phyloP scores from a whole-genome alignment of 1,140 invertebrate genomes.

The Cheumatopsyche charites region DNA sequence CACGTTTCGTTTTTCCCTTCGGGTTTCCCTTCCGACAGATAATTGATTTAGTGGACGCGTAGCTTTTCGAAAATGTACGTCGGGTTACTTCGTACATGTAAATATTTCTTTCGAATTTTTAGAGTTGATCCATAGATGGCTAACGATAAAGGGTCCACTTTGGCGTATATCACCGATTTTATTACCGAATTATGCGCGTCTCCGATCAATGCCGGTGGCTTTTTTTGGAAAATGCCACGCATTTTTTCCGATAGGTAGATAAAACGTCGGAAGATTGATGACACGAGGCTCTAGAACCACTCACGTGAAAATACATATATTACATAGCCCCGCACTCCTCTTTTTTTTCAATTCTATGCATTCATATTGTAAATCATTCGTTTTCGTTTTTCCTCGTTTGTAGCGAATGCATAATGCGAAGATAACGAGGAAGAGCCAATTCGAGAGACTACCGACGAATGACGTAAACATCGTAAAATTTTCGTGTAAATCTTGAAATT shows the following conservation, averaged over 20 bases:
- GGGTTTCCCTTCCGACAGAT: no score
- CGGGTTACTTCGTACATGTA: not conserved
- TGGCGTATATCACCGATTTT: conserved; percentile 34
- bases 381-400: no score
- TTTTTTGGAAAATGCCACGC: conserved; percentile 26
- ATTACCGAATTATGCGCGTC: conserved; percentile 38
- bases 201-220: conserved; percentile 23
- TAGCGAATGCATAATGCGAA: no score
- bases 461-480: no score
- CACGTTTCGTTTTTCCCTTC: not conserved
- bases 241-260: conserved; percentile 19
- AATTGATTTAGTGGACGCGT: no score
- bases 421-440: no score
- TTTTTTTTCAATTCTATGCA: no score
- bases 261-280: conserved; percentile 30
- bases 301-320: conserved; percentile 19
- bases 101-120: conserved; percentile 8
- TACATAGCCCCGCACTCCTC: no score
- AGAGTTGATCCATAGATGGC: conserved; percentile 28
- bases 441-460: no score
- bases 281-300: not conserved
- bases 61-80: no score
- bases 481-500: no score
- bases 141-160: conserved; percentile 33
- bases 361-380: no score